Evolutionary conservation across 2,888 invertebrate genomes (phyloP).

Genomic region (Luffia ferchaultella): DNA sequence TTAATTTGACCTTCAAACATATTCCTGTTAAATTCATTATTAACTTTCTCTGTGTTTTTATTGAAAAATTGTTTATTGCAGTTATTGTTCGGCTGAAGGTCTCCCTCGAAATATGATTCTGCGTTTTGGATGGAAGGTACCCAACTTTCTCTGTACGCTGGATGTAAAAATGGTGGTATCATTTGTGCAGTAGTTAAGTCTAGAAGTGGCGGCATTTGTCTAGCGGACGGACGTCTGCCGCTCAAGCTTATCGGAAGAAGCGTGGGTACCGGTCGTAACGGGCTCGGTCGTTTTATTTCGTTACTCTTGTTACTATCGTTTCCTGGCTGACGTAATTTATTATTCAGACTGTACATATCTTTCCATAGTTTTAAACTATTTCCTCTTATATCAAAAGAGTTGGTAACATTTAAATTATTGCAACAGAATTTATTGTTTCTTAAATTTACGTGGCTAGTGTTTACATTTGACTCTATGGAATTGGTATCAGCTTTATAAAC

Average conservation of each 20-base stretch:
- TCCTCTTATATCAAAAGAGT: not conserved
- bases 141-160: not conserved
- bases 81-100: slow-evolving; percentile 2
- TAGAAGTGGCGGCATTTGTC: not conserved
- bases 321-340: not conserved
- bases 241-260: slow-evolving; percentile 13
- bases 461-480: too few species aligned
- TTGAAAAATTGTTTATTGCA: not conserved
- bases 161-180: not conserved
- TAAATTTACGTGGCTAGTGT: too few species aligned
- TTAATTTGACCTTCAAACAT: slow-evolving; percentile 19
- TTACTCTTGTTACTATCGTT: not conserved
- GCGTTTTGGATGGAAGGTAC: not conserved
- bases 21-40: not conserved
- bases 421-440: not conserved
- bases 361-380: not conserved
- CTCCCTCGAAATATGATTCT: not conserved
- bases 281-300: slow-evolving; percentile 21
- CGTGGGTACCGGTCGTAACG: slow-evolving; percentile 14
- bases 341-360: not conserved
- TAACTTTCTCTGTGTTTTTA: not conserved
- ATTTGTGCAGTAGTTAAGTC: not conserved
- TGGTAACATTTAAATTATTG: not conserved
- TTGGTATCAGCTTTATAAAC: too few species aligned
- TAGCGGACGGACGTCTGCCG: not conserved